Evolutionary conservation across 2,888 invertebrate species (phyloP).

Genomic region (Teleiodes luculella): DNA sequence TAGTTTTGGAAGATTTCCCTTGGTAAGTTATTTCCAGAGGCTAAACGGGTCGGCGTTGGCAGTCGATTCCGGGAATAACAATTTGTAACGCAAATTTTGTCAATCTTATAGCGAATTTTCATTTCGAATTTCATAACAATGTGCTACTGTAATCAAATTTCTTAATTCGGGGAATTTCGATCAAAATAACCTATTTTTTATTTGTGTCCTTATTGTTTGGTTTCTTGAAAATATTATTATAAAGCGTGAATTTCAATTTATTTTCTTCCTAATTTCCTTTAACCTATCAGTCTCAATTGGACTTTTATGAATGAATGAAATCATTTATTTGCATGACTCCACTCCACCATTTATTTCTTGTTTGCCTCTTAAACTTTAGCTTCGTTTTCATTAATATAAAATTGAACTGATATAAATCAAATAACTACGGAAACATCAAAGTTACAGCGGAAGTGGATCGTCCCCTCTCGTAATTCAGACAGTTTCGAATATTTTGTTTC

Average conservation of each 20-base stretch:
- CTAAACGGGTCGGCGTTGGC: neutral
- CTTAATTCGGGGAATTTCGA: no score
- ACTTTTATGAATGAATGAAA: no score
- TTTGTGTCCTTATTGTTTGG: no score
- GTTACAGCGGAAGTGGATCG: neutral
- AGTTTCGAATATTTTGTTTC: neutral
- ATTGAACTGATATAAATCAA: conserved; percentile 6
- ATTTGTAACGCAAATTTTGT: conserved; percentile 6
- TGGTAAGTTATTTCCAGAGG: conserved; percentile 4
- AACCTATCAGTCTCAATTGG: no score
- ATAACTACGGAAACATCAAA: conserved; percentile 1
- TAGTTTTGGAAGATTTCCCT: neutral
- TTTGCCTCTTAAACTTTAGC: no score
- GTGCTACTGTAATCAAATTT: neutral
- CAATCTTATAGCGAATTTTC: neutral
- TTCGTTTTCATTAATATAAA: no score
- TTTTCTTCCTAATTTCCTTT: no score
- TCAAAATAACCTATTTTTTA: no score
- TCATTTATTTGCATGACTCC: no score
- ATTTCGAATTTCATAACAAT: neutral
- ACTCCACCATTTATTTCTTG: no score
- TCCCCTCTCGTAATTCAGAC: neutral
- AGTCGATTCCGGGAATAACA: neutral
- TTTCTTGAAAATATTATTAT: no score
- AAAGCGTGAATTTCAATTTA: no score